Base-by-base conservation (phyloP, 2,888 invertebrate genomes). In the Xestia rhomboidea region DNA sequence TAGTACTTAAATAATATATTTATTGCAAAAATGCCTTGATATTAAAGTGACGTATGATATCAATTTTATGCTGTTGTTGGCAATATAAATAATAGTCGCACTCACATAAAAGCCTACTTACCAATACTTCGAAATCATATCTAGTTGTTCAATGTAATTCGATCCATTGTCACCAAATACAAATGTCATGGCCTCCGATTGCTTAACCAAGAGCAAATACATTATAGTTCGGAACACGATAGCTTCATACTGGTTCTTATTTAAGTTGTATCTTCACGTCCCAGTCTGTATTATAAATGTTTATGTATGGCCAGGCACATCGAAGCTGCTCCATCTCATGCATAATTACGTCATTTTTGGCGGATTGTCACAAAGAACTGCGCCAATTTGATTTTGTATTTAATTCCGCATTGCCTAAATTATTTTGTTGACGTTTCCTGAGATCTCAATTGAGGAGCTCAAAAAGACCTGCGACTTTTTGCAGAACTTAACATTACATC, bases 281-380 rank as follows among this genome's bases (percentile, higher is more conserved):
- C 60, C 30, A 60, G 30, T 30, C 30, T 60, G 18, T 60, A 30
- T 30, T 67, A n/a, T 34, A 73, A 13, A 76, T 77, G 57, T 82
- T 71, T 51, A 60, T 51, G 66, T 41, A 78, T 44, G 21, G 24
- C 51, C 60, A 69, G 27, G 63, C 68, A 76, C 54, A 30, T 74
- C 51, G 54, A 70, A 81, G 66, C 67, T 51, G 62, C 68, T 66
- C 34, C 46, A 80, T 69, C 68, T 81, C 78, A 77, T 82, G 76
- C 79, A 86, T 84, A 84, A 69, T 82, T 67, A 77, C 77, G 34
- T 82, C 24, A 77, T 77, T 88, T 88, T 90, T 77, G 90, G 79
- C 78, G 67, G 73, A 78, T 82, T 70, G 74, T 54, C 77, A 86
- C 86, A 89, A 87, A 88, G 86, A 78, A 57, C 71, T 74, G 76